These are phyloP conservation scores for Chaetops frenatus DNA, from an alignment of 2,113 vertebrate genomes.

Conservation along the genomic window DNA sequence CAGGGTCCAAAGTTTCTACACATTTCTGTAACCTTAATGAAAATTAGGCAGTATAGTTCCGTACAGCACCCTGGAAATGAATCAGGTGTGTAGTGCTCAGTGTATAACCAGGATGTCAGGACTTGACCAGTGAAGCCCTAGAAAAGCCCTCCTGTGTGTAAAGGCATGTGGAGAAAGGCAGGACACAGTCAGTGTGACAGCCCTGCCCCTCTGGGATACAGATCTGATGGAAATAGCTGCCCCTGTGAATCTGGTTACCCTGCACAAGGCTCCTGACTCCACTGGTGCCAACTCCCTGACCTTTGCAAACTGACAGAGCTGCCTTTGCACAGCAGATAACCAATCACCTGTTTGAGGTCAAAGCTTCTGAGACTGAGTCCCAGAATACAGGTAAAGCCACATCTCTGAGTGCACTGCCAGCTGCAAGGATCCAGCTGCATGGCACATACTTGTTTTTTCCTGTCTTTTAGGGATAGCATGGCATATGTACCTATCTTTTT, in stretches of 20 bases:
- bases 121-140: background rate
- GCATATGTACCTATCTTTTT: background rate
- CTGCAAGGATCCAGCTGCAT: background rate
- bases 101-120: background rate
- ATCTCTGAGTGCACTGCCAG: background rate
- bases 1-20: background rate
- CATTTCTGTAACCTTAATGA: background rate
- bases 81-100: background rate
- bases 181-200: rapidly evolving
- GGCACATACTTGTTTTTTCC: background rate
- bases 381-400: background rate
- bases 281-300: background rate
- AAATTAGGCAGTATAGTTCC: background rate
- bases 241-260: background rate
- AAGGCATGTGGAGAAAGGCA: background rate
- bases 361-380: background rate
- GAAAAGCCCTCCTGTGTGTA: background rate
- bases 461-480: background rate
- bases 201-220: background rate
- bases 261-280: background rate
- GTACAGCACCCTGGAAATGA: background rate
- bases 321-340: background rate
- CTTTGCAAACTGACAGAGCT: background rate
- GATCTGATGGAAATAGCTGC: background rate
- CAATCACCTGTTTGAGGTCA: background rate